Evolutionary conservation across 2,888 invertebrate genomes (phyloP).

Genomic region (Elegia similella): DNA sequence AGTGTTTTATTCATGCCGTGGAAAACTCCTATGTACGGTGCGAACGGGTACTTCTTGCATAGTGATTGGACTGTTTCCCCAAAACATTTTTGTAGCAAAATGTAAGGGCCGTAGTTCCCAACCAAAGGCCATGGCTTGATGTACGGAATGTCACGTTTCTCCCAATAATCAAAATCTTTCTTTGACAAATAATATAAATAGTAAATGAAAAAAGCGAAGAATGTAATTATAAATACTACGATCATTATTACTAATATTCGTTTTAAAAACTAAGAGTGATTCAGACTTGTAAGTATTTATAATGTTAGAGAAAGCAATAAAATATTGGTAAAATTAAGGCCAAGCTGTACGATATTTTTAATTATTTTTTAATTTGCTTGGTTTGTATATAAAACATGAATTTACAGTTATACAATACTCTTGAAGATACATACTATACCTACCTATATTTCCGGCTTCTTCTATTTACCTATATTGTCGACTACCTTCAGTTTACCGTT

Average conservation of each 20-base stretch:
- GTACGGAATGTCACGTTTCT: conserved; percentile 43
- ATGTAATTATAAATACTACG: neutral
- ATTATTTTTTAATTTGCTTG: conserved; percentile 21
- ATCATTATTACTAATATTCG: neutral
- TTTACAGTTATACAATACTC: no score
- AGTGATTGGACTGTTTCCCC: conserved; percentile 39
- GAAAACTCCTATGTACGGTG: conserved; percentile 52
- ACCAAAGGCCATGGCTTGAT: conserved; percentile 43
- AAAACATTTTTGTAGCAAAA: conserved; percentile 40
- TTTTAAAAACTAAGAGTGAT: neutral
- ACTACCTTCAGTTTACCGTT: no score
- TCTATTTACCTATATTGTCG: no score
- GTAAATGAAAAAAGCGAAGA: neutral
- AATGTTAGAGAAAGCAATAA: neutral
- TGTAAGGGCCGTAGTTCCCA: conserved; percentile 50
- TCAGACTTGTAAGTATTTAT: neutral
- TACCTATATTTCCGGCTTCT: no score
- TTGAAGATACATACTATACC: no score
- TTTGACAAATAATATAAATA: conserved; percentile 23
- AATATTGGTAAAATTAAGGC: conserved; percentile 24
- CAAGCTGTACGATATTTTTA: conserved; percentile 34
- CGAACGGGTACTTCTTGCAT: conserved; percentile 45
- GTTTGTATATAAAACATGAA: no score
- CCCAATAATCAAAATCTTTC: conserved; percentile 50
- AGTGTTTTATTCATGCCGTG: conserved; percentile 57